Conservation (phyloP, 2,888 invertebrate genomes). For the Magallana nippona region DNA sequence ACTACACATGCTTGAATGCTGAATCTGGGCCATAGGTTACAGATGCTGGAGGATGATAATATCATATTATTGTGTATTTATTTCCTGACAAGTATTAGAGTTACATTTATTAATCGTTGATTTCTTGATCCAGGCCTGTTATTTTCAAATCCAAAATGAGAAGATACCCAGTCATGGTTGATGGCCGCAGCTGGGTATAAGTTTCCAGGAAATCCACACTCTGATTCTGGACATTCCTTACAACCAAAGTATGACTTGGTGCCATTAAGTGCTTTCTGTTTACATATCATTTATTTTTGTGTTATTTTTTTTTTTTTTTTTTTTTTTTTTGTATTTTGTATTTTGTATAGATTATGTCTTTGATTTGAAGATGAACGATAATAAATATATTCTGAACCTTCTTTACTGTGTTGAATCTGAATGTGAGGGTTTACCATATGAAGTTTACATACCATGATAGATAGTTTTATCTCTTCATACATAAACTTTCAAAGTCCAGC, state of each 20-base stretch:
- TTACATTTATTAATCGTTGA: background rate
- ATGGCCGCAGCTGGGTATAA: background rate
- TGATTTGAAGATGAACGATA: background rate
- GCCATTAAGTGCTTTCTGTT: background rate
- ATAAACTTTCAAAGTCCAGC: too few relatives aligned
- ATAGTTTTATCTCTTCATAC: too few relatives aligned
- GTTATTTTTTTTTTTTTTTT: background rate
- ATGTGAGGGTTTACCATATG: background rate
- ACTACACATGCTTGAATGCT: too few relatives aligned
- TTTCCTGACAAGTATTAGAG: background rate
- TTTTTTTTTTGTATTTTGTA: background rate
- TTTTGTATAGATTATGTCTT: background rate
- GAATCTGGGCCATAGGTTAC: too few relatives aligned
- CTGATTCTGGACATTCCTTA: background rate
- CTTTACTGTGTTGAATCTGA: background rate
- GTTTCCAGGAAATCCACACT: background rate
- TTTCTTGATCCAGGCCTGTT: constrained; percentile 73
- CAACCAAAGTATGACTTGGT: constrained; percentile 2
- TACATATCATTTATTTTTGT: constrained; percentile 1
- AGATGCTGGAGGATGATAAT: too few relatives aligned
- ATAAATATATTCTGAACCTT: background rate
- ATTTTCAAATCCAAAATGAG: constrained; percentile 78
- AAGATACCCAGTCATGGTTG: constrained; percentile 68
- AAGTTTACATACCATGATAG: background rate
- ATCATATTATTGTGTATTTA: too few relatives aligned